Conservation (phyloP, 1,140 invertebrate species). For the Nasonia longicornis region DNA sequence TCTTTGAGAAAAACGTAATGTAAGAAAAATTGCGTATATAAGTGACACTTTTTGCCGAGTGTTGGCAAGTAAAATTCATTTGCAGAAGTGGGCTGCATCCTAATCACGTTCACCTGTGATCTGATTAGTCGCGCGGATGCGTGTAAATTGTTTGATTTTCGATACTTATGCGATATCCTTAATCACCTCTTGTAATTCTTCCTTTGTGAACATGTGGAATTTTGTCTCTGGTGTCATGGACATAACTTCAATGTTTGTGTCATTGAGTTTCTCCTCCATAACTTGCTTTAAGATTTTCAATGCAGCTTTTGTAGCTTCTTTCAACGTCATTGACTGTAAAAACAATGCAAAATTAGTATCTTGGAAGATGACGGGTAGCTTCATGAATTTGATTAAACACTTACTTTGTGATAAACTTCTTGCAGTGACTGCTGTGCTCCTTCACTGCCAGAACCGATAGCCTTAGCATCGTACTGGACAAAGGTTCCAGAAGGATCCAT, state of each 20-base stretch:
- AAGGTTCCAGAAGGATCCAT: constrained; percentile 99
- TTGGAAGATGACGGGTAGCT: not conserved
- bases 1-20: constrained; percentile 45
- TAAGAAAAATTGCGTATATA: constrained; percentile 44
- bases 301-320: constrained; percentile 92
- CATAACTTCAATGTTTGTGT: constrained; percentile 98
- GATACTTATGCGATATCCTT: constrained; percentile 76
- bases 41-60: constrained; percentile 14
- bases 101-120: constrained; percentile 23
- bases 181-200: constrained; percentile 92
- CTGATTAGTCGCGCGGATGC: constrained; percentile 7
- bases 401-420: constrained; percentile 85
- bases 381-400: not conserved
- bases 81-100: not conserved
- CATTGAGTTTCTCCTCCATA: constrained; percentile 99
- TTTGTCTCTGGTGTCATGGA: constrained; percentile 87
- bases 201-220: constrained; percentile 92
- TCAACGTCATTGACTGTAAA: constrained; percentile 93
- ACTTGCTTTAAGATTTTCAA: constrained; percentile 98
- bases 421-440: constrained; percentile 98
- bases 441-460: constrained; percentile 99
- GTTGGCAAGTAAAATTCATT: constrained; percentile 35
- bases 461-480: constrained; percentile 98
- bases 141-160: constrained; percentile 4
- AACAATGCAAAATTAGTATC: constrained; percentile 48